Conservation (phyloP, 2,888 invertebrate genomes). For the Epirrita christyi region DNA sequence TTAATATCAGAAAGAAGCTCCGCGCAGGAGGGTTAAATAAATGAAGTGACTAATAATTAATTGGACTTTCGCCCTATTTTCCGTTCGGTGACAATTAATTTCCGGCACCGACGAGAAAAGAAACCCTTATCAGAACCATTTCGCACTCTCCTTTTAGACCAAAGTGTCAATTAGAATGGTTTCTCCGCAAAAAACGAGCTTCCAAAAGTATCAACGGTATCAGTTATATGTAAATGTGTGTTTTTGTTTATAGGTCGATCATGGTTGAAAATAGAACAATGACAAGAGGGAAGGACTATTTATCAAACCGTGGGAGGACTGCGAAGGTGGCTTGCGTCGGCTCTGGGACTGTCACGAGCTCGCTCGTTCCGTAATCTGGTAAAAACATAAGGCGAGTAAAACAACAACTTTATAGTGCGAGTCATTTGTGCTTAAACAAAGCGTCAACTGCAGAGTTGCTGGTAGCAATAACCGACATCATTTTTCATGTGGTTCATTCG, state of each 20-base stretch:
- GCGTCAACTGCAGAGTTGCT: conserved; percentile 82
- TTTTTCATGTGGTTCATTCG: conserved; percentile 84
- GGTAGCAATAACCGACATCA: conserved; percentile 81
- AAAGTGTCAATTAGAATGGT: conserved; percentile 70
- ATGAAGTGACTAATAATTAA: conserved; percentile 85
- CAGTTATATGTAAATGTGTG: conserved; percentile 43
- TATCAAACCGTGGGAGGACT: conserved; percentile 58
- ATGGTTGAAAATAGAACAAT: conserved; percentile 41
- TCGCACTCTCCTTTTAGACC: conserved; percentile 69
- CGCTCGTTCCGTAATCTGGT: conserved; percentile 51
- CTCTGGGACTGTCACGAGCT: conserved; percentile 35
- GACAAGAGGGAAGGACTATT: conserved; percentile 58
- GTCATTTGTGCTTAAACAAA: conserved; percentile 84
- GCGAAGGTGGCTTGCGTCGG: conserved; percentile 35
- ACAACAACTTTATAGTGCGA: conserved; percentile 78
- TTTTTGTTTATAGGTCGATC: conserved; percentile 32
- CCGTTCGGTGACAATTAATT: conserved; percentile 84
- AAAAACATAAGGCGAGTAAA: conserved; percentile 71
- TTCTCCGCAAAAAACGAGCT: conserved; percentile 51
- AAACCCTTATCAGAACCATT: conserved; percentile 81
- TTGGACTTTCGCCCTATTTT: conserved; percentile 84
- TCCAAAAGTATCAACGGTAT: conserved; percentile 36
- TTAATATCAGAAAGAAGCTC: conserved; percentile 77
- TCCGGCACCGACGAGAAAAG: conserved; percentile 78
- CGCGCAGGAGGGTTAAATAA: conserved; percentile 78